Percentiles rank a stretch among this genome's conserved stretches.
phyloP scores from a whole-genome alignment of 37 sponge, comb jelly and placozoan species.

The Lycopodina hypogea region DNA sequence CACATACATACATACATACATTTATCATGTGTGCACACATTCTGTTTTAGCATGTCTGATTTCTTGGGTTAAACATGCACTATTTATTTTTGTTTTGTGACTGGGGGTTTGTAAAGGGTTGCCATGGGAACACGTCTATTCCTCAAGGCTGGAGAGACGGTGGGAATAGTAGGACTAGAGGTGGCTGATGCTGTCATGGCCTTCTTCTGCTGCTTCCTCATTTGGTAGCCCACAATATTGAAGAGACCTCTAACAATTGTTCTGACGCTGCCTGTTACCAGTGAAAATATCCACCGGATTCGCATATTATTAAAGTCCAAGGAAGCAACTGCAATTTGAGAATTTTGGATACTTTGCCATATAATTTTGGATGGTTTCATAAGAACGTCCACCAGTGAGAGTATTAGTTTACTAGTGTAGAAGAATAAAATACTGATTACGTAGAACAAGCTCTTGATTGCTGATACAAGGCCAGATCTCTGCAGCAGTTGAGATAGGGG shows the following conservation, averaged over 20 bases:
- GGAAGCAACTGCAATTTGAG: conserved; percentile 49
- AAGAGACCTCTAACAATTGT: conserved; percentile 46
- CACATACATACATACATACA: too few species aligned
- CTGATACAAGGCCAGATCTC: neutral
- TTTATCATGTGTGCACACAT: too few species aligned
- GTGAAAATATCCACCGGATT: conserved; percentile 21
- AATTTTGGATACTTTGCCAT: conserved; percentile 32
- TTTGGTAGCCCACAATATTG: conserved; percentile 38
- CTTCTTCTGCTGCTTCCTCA: conserved; percentile 2
- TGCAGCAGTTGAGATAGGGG: conserved; percentile 10
- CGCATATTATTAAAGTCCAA: conserved; percentile 40
- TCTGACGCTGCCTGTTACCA: conserved; percentile 39
- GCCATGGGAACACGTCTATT: neutral
- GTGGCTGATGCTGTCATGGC: neutral
- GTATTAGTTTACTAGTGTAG: neutral
- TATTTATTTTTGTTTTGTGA: conserved; percentile 6
- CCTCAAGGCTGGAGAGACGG: neutral
- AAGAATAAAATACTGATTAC: neutral
- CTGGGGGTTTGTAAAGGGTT: conserved; percentile 12
- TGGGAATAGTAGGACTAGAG: neutral
- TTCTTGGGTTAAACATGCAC: neutral
- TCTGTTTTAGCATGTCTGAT: neutral
- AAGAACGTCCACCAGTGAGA: conserved; percentile 7
- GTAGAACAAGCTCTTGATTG: conserved; percentile 13
- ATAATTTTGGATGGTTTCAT: conserved; percentile 18